phyloP scores from a whole-genome alignment of 2,797 vertebrate species.

The Orestias chungarensis region DNA sequence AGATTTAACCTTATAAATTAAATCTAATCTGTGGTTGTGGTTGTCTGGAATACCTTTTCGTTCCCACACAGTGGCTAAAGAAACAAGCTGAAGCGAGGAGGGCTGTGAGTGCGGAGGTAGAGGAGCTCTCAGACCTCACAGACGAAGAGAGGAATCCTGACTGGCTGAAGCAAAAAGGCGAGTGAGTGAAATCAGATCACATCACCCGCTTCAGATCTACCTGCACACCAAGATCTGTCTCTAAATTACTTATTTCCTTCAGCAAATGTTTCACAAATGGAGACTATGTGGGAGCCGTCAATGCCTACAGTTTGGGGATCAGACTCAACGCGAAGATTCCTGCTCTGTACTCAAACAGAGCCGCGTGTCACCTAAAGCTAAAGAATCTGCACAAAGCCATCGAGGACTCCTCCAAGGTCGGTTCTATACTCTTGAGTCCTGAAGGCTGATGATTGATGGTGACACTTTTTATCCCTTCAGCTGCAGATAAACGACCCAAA shows the following conservation, averaged over 20 bases:
- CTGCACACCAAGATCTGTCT: not conserved
- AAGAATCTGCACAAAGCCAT: conserved; percentile 92
- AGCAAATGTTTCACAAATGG: conserved; percentile 88
- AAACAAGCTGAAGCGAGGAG: conserved; percentile 89
- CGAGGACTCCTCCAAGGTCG: conserved; percentile 91
- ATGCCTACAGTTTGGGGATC: conserved; percentile 89
- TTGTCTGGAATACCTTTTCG: not conserved
- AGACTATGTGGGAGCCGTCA: conserved; percentile 87
- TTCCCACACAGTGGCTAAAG: conserved; percentile 84
- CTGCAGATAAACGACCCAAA: not conserved
- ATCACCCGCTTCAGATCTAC: not conserved
- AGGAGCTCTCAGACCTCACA: conserved; percentile 85
- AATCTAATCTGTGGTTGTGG: not conserved
- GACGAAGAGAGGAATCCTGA: conserved; percentile 91
- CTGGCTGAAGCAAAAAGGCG: conserved; percentile 94
- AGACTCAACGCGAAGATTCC: conserved; percentile 85
- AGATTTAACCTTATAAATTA: not conserved
- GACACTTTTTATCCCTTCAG: not conserved
- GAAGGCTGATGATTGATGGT: not conserved
- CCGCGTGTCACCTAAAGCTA: conserved; percentile 93
- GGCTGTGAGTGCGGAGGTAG: conserved; percentile 72
- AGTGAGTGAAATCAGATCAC: conserved; percentile 80
- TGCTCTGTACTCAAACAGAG: conserved; percentile 88
- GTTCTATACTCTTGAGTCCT: not conserved
- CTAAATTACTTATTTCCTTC: conserved; percentile 31